Evolutionary conservation across 2,888 invertebrate genomes (phyloP), one percentile per base, ranked within the genome.

Genomic region (Furcula furcula): DNA sequence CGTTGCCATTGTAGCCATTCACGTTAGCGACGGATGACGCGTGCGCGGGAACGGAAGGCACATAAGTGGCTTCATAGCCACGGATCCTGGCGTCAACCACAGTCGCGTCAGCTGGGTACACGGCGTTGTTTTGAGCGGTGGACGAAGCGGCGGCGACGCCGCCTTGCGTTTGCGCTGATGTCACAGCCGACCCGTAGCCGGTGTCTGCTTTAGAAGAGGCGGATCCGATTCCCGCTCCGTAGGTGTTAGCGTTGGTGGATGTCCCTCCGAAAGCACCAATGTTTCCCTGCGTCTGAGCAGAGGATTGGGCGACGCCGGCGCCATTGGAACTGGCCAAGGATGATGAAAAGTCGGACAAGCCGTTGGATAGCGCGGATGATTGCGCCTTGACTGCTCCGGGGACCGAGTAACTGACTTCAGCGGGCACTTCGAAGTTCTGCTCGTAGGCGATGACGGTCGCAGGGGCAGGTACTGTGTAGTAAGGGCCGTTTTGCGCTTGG

Each of bases 391-490:
- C 44, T 0, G 50, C 38, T 20, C 58, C 48, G 9, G 76, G 77
- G 0, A 53, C 52, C 36, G 67, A 44, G 31, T 56, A 51, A 18
- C 29, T 23, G 1, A 46, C 29, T 37, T 55, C 40, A 18, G 44
- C 40, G 10, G 59, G 64, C 5, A 32, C 45, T 6, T 39, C 73
- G 29, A 76, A 76, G 61, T 77, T 78, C 45, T 86, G 82, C 39
- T 79, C 65, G 55, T 86, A 85, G 4, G 84, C 65, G 40, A 83
- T 58, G 31, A 85, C 59, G 7, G 74, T 68, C 0, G 76, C 80
- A 1, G 84, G 80, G 6, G 67, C 72, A 0, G 80, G 81, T 9
- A 81, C 51, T 1, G 73, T 54, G 52, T 76, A 79, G 63, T 75
- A 85, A 6, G 51, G 56, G 1, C 69, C 63, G 52, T 45, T 36